These are phyloP conservation scores for Nematostella vectensis DNA, from an alignment of 92 coral and sea anemone genomes.

Conservation along the genomic window DNA sequence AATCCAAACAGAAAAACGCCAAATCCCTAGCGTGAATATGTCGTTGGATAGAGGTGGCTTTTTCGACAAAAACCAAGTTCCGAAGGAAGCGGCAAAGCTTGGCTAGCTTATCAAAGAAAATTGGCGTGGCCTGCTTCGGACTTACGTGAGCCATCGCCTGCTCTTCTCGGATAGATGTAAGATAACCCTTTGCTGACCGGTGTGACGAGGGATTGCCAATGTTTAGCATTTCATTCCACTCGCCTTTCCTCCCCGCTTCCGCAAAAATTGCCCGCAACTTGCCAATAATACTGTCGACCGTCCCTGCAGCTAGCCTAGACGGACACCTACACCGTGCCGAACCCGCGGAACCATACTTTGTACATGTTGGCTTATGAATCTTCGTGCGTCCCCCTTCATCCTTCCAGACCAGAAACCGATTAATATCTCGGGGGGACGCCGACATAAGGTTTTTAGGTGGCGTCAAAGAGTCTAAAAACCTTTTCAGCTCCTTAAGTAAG, in stretches of 20 bases:
- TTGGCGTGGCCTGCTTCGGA: conserved; percentile 39
- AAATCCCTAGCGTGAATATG: conserved; percentile 17
- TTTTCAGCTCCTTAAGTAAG: conserved; percentile 25
- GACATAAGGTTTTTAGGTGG: conserved; percentile 28
- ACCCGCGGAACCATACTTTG: conserved; percentile 8
- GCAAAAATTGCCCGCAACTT: conserved; percentile 29
- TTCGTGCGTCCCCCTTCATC: conserved; percentile 28
- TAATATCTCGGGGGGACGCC: conserved; percentile 32
- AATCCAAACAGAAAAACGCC: conserved; percentile 33
- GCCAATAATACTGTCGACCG: conserved; percentile 34
- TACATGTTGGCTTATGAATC: conserved; percentile 19
- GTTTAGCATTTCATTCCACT: conserved; percentile 23
- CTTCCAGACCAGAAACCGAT: conserved; percentile 45
- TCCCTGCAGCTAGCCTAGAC: conserved; percentile 44
- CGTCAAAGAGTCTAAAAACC: conserved; percentile 29
- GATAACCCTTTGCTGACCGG: conserved; percentile 7
- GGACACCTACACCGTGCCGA: conserved; percentile 31
- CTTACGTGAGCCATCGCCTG: conserved; percentile 38
- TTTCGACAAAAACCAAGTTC: not conserved
- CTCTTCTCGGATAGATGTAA: conserved; percentile 17
- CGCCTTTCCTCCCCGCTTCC: conserved; percentile 19
- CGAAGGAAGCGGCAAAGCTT: conserved; percentile 12
- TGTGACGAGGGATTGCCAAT: conserved; percentile 41
- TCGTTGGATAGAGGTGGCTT: conserved; percentile 17
- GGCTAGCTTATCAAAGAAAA: conserved; percentile 21